Base-by-base conservation (phyloP, 2,888 invertebrate species). In the Lottia scabra region DNA sequence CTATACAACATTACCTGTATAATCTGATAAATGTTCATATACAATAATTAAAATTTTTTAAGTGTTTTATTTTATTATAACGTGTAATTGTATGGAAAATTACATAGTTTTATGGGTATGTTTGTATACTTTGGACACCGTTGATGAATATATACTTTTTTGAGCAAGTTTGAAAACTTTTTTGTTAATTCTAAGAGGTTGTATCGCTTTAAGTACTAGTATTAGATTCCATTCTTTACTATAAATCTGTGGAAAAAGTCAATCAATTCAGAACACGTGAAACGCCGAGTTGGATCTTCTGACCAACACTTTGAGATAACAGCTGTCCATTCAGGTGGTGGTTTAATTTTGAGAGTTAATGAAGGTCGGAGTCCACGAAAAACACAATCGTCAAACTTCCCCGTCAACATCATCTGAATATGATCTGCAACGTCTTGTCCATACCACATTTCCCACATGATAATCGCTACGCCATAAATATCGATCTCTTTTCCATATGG, bases 381-480 rank as follows among this genome's bases (percentile, higher is more conserved):
- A 19, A 85, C 75, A 8, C 81, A 76, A 13, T 78, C 73, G 70
- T 85, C 84, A 26, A 81, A 76, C 1, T 75, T 75, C 8, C 78
- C 74, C 66, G 76, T 77, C 26, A 80, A 66, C 65, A 78, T 77
- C 10, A 78, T 71, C 19, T 78, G 74, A n/a, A 85, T 81, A 65
- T 84, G 82, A 45, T 82, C 81, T 0, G 82, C 84, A 1, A 81
- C 81, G 70, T 83, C 83, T 45, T 75, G 73, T 5, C 85, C 85
- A 70, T 83, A 85, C 85, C 85, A 85, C 78, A 85, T 76, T 73
- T 85, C 85, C 85, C 85, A 85, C 45, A 84, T 69, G 19, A 85
- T 78, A 44, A 84, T 77, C 1, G 77, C 80, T 63, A 84, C 63
- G 66, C 82, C 75, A 78, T 81, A 86, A 26, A 86, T 81, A 64